Percentiles rank a stretch among this genome's conserved stretches.
phyloP scores from a whole-genome alignment of 2,797 vertebrate genomes.

The Siniperca undulata region DNA sequence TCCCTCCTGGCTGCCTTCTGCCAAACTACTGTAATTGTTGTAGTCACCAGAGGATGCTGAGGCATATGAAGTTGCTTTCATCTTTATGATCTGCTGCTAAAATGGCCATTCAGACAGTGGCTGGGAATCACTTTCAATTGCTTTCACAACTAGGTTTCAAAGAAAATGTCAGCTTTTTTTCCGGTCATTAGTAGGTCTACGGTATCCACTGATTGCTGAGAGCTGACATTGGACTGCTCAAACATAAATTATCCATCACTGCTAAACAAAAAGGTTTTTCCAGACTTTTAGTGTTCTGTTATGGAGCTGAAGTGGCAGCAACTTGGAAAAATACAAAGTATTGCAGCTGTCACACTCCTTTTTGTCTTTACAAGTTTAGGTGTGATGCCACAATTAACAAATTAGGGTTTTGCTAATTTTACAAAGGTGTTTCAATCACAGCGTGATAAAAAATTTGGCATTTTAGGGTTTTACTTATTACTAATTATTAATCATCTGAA shows the following conservation, averaged over 20 bases:
- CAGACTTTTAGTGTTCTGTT: background rate
- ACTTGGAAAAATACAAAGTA: background rate
- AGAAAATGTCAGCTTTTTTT: constrained; percentile 26
- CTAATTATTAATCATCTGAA: constrained; percentile 13
- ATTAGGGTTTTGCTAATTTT: background rate
- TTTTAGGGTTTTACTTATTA: background rate
- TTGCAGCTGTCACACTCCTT: background rate
- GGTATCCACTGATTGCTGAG: constrained; percentile 34
- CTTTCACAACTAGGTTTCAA: constrained; percentile 45
- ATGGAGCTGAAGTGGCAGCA: constrained; percentile 5
- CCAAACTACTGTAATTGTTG: constrained; percentile 67
- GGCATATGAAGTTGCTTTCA: constrained; percentile 61
- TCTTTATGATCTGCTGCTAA: constrained; percentile 63
- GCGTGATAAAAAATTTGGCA: background rate
- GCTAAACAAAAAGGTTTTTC: constrained; percentile 23
- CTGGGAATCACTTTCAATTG: constrained; percentile 37
- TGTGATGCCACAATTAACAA: constrained; percentile 22
- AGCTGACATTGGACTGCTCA: constrained; percentile 23
- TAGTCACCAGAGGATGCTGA: constrained; percentile 58
- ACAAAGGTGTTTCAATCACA: background rate
- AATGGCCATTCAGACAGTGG: constrained; percentile 39
- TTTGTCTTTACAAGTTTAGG: background rate
- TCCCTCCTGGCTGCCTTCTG: constrained; percentile 61
- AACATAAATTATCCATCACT: constrained; percentile 31
- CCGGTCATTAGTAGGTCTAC: constrained; percentile 11